phyloP scores from a whole-genome alignment of 2,797 vertebrate species.

The Chrosomus eos region DNA sequence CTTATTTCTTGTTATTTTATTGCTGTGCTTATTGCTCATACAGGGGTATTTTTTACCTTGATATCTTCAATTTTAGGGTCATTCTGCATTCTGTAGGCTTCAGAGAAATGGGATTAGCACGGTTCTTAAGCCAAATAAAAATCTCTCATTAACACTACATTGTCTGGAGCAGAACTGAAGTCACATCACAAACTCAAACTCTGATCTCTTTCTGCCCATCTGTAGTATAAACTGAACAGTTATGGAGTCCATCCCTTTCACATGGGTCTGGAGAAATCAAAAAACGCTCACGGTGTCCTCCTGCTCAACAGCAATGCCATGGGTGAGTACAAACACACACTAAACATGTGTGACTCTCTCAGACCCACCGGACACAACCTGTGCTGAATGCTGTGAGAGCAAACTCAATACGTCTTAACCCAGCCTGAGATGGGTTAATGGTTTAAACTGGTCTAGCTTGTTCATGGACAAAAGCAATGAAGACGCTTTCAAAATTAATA shows the following conservation, averaged over 20 bases:
- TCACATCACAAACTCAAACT: neutral
- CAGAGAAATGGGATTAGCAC: conserved; percentile 19
- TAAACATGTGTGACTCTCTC: neutral
- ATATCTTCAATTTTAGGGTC: no score
- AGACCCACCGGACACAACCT: neutral
- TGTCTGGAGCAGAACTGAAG: conserved; percentile 1
- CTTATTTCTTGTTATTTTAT: no score
- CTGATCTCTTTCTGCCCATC: neutral
- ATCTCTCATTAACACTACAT: conserved; percentile 56
- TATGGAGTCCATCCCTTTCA: conserved; percentile 94
- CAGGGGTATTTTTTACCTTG: no score
- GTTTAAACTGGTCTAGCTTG: neutral
- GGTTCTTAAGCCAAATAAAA: conserved; percentile 33
- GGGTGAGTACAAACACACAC: conserved; percentile 77
- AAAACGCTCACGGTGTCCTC: conserved; percentile 88
- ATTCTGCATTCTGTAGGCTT: no score
- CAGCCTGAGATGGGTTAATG: neutral
- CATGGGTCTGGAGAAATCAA: conserved; percentile 87
- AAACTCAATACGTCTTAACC: neutral
- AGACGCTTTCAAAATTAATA: neutral
- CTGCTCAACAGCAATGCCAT: conserved; percentile 95
- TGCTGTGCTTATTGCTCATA: no score
- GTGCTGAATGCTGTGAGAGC: neutral
- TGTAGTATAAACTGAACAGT: conserved; percentile 86
- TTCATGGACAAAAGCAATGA: neutral